These are phyloP conservation scores for Eilema depressum DNA, from an alignment of 2,888 invertebrate species.

Conservation along the genomic window DNA sequence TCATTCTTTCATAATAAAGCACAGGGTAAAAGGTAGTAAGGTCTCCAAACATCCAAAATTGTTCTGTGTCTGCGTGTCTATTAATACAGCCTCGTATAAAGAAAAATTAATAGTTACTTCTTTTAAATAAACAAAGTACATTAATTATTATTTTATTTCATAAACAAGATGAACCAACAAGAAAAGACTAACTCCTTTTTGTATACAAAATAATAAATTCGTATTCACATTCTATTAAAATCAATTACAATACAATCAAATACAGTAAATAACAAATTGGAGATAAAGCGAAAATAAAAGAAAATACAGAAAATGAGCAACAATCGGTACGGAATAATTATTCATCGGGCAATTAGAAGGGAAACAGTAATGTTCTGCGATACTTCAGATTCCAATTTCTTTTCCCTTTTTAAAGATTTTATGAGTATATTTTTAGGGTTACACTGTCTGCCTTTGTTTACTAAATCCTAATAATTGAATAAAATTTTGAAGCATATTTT, in stretches of 20 bases:
- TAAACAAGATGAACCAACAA: no score
- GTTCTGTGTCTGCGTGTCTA: background rate
- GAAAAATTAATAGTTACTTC: no score
- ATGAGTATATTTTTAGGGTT: background rate
- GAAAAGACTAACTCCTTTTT: background rate
- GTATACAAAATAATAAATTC: conserved; percentile 34
- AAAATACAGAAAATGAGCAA: conserved; percentile 55
- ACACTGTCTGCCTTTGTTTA: background rate
- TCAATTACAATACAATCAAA: conserved; percentile 44
- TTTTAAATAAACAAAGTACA: no score
- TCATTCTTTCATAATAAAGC: no score
- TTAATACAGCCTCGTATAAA: no score
- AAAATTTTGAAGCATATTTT: no score
- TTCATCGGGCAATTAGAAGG: no score
- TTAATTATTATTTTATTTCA: no score
- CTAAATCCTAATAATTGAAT: no score
- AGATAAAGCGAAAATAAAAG: conserved; percentile 47
- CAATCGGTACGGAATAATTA: conserved; percentile 52
- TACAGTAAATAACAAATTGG: conserved; percentile 53
- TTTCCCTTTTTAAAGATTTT: background rate
- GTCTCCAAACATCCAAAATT: no score
- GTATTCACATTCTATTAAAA: conserved; percentile 52
- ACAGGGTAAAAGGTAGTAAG: no score
- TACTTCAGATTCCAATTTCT: background rate
- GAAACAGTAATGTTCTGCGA: conserved; percentile 53